Percentiles rank a stretch among this genome's conserved stretches.
phyloP scores from a whole-genome alignment of 2,797 vertebrate genomes.

The Hydrophis major region DNA sequence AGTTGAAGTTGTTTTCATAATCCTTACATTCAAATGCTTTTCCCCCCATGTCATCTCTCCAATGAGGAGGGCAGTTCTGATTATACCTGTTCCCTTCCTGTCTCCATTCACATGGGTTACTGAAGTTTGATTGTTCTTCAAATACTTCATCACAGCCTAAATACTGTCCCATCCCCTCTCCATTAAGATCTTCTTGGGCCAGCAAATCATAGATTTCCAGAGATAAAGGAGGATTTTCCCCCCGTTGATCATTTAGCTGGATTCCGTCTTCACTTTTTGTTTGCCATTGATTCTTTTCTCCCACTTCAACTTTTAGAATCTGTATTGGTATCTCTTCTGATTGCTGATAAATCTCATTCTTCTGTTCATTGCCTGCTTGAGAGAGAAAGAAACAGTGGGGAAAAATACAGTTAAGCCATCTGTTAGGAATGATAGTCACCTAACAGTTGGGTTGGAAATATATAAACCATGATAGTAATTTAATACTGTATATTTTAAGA shows the following conservation, averaged over 20 bases:
- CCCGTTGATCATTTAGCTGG: neutral
- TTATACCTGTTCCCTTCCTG: neutral
- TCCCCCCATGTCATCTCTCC: neutral
- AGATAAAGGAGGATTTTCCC: neutral
- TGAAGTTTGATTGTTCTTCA: neutral
- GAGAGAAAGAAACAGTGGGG: neutral
- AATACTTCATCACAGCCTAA: neutral
- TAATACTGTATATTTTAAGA: too few relatives aligned
- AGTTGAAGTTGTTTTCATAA: neutral
- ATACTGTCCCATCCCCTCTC: neutral
- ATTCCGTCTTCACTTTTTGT: neutral
- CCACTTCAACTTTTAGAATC: neutral
- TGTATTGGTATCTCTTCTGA: neutral
- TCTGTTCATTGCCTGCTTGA: neutral
- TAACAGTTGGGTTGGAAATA: too few relatives aligned
- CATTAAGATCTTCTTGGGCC: neutral
- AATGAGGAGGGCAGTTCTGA: neutral
- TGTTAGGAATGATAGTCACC: too few relatives aligned
- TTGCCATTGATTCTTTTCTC: neutral
- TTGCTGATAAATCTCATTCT: neutral
- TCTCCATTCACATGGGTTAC: neutral
- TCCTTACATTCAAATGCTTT: neutral
- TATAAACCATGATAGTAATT: too few relatives aligned
- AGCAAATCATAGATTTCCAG: neutral
- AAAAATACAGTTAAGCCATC: neutral